Conservation (phyloP, 2,113 vertebrate genomes). For the Gymnorhina tibicen region DNA sequence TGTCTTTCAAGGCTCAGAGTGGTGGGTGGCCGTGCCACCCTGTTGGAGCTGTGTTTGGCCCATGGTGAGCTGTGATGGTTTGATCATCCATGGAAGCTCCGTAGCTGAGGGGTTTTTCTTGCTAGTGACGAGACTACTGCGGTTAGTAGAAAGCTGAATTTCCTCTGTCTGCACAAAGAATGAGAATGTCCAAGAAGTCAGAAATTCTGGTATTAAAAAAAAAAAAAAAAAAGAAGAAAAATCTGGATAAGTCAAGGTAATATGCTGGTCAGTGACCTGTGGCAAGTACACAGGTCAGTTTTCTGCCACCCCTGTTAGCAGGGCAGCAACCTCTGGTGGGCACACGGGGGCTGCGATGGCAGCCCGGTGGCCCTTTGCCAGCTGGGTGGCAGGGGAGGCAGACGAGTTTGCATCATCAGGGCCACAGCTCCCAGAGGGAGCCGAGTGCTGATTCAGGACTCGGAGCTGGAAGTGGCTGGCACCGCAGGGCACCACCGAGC, state of each 20-base stretch:
- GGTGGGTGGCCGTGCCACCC: fast-evolving
- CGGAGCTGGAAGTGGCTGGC: not conserved
- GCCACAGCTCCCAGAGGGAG: not conserved
- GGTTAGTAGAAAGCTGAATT: not conserved
- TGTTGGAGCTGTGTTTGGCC: not conserved
- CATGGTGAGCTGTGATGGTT: not conserved
- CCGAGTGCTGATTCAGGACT: not conserved
- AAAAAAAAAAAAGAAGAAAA: not conserved
- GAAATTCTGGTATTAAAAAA: not conserved
- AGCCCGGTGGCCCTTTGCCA: not conserved
- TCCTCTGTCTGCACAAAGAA: not conserved
- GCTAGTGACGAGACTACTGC: not conserved
- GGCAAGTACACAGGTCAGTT: not conserved
- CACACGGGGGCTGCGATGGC: fast-evolving
- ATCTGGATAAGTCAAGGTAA: not conserved
- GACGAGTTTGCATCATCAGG: not conserved
- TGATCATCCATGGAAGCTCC: not conserved
- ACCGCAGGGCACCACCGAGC: not conserved
- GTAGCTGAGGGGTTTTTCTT: not conserved
- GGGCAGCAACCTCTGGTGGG: not conserved
- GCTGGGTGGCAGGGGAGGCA: not conserved
- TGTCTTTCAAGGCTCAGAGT: not conserved
- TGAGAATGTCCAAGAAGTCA: not conserved
- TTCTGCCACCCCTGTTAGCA: fast-evolving
- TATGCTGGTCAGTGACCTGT: not conserved